Conservation (phyloP, 2,888 invertebrate species). For the Eilema griseolum region DNA sequence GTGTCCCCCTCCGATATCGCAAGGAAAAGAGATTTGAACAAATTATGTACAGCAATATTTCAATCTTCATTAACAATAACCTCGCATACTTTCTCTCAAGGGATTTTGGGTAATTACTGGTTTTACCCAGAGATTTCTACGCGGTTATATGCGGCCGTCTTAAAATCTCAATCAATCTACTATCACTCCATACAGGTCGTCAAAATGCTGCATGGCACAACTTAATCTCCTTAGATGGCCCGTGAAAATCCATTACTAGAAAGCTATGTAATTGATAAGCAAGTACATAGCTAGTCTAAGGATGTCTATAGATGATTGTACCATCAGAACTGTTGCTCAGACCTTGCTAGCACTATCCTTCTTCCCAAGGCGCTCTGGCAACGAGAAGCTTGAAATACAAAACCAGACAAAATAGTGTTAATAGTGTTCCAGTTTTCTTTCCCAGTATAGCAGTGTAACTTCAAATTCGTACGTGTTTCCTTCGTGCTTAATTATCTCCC, state of each 20-base stretch:
- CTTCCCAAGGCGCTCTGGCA: no score
- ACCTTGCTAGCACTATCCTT: no score
- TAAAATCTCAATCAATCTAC: not conserved
- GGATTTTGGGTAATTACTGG: not conserved
- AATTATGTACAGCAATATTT: conserved; percentile 32
- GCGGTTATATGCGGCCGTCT: no score
- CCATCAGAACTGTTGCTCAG: no score
- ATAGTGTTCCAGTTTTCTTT: not conserved
- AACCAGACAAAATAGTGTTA: not conserved
- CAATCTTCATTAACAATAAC: conserved; percentile 15
- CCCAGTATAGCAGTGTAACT: not conserved
- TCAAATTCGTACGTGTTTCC: not conserved
- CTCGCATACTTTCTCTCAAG: not conserved
- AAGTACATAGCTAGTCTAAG: no score
- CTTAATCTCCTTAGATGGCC: no score
- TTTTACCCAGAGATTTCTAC: not conserved
- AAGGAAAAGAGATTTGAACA: conserved; percentile 23
- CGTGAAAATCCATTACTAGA: no score
- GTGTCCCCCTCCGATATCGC: conserved; percentile 21
- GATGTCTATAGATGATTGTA: no score
- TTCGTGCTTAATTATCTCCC: not conserved
- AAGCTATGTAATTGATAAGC: no score
- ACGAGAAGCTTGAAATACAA: not conserved
- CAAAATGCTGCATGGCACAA: no score
- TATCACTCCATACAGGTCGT: no score